These are phyloP conservation scores for Pantherophis vulpinus DNA, from an alignment of 2,797 vertebrate genomes.

Conservation along the genomic window DNA sequence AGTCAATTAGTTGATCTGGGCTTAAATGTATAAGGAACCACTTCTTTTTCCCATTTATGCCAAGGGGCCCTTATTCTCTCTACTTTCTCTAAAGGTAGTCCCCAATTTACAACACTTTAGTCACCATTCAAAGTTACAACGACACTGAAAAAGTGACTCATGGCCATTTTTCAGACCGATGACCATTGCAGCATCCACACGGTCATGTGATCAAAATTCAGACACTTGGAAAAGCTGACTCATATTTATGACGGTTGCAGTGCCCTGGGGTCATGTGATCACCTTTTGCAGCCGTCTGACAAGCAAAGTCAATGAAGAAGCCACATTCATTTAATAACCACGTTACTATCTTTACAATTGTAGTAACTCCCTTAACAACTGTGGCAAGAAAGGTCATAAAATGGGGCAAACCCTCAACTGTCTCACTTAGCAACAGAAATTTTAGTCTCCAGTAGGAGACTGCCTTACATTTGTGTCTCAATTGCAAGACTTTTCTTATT, in stretches of 20 bases:
- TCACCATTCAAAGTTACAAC: background rate
- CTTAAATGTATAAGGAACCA: background rate
- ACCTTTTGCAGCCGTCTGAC: background rate
- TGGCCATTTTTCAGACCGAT: background rate
- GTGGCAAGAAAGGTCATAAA: background rate
- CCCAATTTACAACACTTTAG: background rate
- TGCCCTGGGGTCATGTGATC: background rate
- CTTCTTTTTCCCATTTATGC: background rate
- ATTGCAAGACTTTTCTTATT: no score
- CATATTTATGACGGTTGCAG: background rate
- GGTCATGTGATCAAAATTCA: background rate
- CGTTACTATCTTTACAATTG: background rate
- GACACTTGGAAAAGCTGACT: background rate
- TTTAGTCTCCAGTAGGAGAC: background rate
- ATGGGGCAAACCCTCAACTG: background rate
- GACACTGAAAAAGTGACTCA: background rate
- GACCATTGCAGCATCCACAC: background rate
- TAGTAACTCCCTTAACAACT: background rate
- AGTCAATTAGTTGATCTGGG: background rate
- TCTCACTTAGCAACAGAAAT: background rate
- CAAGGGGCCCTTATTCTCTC: background rate
- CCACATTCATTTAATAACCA: background rate
- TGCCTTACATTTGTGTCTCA: no score
- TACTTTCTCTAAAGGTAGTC: background rate
- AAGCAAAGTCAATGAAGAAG: background rate